Conservation (phyloP, 2,797 vertebrate species). For the Pteronotus mesoamericanus region DNA sequence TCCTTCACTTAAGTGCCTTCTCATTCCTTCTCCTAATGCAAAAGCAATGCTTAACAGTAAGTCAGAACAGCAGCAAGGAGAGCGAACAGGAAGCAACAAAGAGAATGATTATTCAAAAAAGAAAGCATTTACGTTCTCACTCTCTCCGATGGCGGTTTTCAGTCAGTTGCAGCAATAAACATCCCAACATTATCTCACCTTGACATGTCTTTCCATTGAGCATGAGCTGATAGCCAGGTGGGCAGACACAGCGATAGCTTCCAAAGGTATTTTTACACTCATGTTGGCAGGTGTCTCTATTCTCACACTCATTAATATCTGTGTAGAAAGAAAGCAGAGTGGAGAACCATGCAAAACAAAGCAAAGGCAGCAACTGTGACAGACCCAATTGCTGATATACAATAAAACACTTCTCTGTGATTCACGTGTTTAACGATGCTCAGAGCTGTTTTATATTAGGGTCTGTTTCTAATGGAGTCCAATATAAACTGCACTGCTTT, state of each 20-base stretch:
- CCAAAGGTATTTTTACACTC: slow-evolving; percentile 95
- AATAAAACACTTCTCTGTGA: background rate
- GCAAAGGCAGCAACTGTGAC: background rate
- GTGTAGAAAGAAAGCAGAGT: slow-evolving; percentile 54
- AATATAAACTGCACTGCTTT: background rate
- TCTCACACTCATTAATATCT: slow-evolving; percentile 98
- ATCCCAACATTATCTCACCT: slow-evolving; percentile 82
- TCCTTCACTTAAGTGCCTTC: background rate
- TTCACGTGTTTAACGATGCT: background rate
- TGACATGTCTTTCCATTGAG: slow-evolving; percentile 95
- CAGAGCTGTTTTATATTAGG: background rate
- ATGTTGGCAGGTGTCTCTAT: slow-evolving; percentile 91
- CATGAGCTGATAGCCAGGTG: slow-evolving; percentile 91
- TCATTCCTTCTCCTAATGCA: background rate
- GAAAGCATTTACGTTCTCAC: background rate
- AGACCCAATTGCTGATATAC: background rate
- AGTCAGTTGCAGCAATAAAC: background rate
- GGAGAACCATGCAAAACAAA: background rate
- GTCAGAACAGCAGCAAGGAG: background rate
- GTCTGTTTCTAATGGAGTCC: background rate
- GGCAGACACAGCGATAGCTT: slow-evolving; percentile 93
- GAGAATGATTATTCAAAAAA: background rate
- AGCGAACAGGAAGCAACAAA: background rate
- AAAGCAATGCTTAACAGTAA: background rate
- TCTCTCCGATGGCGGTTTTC: background rate